phyloP scores from a whole-genome alignment of 2,113 vertebrate genomes.

The Rhynchomys soricoides region DNA sequence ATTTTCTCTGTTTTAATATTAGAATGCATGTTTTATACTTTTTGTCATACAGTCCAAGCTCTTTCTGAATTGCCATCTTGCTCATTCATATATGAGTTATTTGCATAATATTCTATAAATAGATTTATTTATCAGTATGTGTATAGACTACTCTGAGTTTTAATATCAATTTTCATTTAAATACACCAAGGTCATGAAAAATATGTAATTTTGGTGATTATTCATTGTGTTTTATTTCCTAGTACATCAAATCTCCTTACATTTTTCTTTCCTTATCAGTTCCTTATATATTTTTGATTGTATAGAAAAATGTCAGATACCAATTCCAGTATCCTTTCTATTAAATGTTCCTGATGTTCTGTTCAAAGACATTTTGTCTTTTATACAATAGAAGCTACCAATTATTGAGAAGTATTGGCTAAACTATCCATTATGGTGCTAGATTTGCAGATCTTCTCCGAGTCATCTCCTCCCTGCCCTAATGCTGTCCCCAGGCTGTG shows the following conservation, averaged over 20 bases:
- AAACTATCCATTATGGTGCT: background rate
- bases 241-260: background rate
- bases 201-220: background rate
- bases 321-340: background rate
- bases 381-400: background rate
- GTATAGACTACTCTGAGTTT: background rate
- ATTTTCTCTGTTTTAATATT: background rate
- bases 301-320: background rate
- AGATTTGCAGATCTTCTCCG: background rate
- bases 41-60: background rate
- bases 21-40: background rate
- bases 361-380: background rate
- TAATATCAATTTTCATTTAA: background rate
- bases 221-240: background rate
- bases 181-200: background rate
- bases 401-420: background rate
- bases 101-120: background rate
- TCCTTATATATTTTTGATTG: background rate
- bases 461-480: background rate
- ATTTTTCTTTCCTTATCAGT: background rate
- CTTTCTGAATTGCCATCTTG: conserved; percentile 12
- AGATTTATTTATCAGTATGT: background rate
- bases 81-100: background rate
- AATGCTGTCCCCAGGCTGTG: background rate
- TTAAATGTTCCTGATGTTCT: background rate